A percentile compares a stretch with the other conserved stretches of the same genome.
These are phyloP conservation scores for Epicauta chinensis DNA, from an alignment of 1,140 invertebrate species.

Conservation along the genomic window DNA sequence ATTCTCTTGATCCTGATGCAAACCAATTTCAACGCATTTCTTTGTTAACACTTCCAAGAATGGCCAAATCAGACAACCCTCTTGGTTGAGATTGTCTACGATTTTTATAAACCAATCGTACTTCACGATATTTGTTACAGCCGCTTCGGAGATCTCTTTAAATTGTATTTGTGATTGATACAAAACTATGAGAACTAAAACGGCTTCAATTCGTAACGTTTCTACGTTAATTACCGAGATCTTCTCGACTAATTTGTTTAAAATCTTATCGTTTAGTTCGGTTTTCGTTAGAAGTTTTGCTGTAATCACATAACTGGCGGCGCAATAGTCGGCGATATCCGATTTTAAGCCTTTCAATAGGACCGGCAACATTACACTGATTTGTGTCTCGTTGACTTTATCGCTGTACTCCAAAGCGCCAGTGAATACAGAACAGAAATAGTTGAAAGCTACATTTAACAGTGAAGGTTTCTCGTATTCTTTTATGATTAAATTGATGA, in stretches of 20 bases:
- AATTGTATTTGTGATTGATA: slow-evolving; percentile 53
- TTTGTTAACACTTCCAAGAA: slow-evolving; percentile 50
- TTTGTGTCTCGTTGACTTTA: slow-evolving; percentile 57
- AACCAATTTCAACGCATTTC: slow-evolving; percentile 42
- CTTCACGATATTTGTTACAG: slow-evolving; percentile 46
- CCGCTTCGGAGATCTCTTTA: slow-evolving; percentile 44
- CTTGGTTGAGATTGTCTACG: slow-evolving; percentile 46
- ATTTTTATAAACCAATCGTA: slow-evolving; percentile 48
- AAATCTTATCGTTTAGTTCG: slow-evolving; percentile 52
- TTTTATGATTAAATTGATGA: slow-evolving; percentile 58
- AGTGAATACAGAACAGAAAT: slow-evolving; percentile 67
- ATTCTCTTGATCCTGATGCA: slow-evolving; percentile 37
- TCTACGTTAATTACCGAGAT: slow-evolving; percentile 49
- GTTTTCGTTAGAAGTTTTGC: slow-evolving; percentile 61
- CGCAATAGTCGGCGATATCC: slow-evolving; percentile 59
- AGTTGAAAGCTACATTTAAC: slow-evolving; percentile 66
- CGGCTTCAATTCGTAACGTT: slow-evolving; percentile 48
- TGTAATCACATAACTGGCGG: slow-evolving; percentile 67
- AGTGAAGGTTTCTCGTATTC: slow-evolving; percentile 54
- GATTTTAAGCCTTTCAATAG: slow-evolving; percentile 64
- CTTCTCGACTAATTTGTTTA: slow-evolving; percentile 56
- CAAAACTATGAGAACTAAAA: slow-evolving; percentile 54
- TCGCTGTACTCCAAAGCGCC: slow-evolving; percentile 56
- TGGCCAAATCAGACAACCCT: slow-evolving; percentile 46
- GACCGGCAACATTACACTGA: slow-evolving; percentile 63